Evolutionary conservation across 2,888 invertebrate species (phyloP).

Genomic region (Coremacera marginata): DNA sequence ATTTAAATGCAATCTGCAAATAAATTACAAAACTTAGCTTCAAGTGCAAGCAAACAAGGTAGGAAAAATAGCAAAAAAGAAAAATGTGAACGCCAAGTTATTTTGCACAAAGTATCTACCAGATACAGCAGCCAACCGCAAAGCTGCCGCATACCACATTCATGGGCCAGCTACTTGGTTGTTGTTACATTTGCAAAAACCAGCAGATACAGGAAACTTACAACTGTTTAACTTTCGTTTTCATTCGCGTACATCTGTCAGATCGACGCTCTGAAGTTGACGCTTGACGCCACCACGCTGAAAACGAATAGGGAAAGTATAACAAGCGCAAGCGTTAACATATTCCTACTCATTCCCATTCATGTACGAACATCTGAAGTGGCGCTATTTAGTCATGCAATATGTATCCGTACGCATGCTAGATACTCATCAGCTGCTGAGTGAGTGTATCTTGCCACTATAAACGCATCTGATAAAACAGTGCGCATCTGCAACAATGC

Average conservation of each 20-base stretch:
- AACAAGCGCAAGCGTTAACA: not conserved
- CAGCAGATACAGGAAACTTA: constrained; percentile 50
- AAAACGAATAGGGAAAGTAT: not conserved
- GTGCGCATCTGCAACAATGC: not conserved
- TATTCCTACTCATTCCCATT: not conserved
- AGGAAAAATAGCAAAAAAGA: not conserved
- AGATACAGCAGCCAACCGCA: not conserved
- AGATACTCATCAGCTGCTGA: constrained; percentile 1
- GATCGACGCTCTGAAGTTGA: not conserved
- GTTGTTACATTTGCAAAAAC: constrained; percentile 21
- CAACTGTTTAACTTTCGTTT: constrained; percentile 61
- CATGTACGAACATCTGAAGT: no score
- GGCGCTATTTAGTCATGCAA: no score
- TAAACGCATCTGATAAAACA: not conserved
- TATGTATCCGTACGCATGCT: not conserved
- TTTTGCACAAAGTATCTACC: not conserved
- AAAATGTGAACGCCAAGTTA: constrained; percentile 2
- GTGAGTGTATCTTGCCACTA: not conserved
- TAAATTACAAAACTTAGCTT: constrained; percentile 11
- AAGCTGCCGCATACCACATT: not conserved
- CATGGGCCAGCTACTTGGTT: not conserved
- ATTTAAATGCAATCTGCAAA: constrained; percentile 3
- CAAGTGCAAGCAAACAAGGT: not conserved
- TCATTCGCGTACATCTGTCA: constrained; percentile 53
- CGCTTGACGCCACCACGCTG: not conserved